Conservation (phyloP, 2,797 vertebrate species). For the Martes flavigula region DNA sequence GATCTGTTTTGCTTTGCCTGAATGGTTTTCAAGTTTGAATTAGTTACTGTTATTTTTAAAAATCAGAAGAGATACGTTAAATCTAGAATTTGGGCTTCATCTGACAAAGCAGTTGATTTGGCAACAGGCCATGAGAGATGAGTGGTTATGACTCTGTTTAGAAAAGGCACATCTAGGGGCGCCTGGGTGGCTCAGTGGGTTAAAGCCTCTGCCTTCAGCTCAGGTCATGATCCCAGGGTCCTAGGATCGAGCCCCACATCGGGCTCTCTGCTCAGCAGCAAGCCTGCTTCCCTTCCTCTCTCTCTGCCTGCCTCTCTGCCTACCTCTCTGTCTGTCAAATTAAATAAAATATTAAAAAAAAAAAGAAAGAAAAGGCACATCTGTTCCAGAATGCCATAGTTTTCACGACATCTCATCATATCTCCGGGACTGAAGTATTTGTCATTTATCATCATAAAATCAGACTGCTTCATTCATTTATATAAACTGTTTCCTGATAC, state of each 20-base stretch:
- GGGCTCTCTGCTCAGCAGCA: too few relatives aligned
- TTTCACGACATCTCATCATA: background rate
- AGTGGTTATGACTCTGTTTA: background rate
- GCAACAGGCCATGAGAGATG: background rate
- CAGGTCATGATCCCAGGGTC: too few relatives aligned
- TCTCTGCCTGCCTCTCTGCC: too few relatives aligned
- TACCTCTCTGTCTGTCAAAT: too few relatives aligned
- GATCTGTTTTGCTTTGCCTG: background rate
- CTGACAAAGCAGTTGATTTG: background rate
- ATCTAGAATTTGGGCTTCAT: background rate
- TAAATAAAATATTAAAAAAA: too few relatives aligned
- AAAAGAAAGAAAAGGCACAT: background rate
- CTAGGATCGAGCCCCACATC: too few relatives aligned
- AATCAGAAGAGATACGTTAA: background rate
- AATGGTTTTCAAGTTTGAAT: background rate
- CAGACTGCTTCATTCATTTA: background rate
- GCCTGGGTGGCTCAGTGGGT: too few relatives aligned
- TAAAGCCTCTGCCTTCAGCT: too few relatives aligned
- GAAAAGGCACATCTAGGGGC: background rate
- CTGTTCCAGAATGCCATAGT: background rate
- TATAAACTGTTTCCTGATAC: background rate
- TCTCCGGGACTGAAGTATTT: background rate
- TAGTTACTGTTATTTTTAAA: background rate
- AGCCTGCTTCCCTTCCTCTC: too few relatives aligned
- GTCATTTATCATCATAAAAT: background rate